Evolutionary conservation across 1,140 invertebrate genomes (phyloP), one percentile per base, ranked within the genome.

Genomic region (Tetramorium simillimum): DNA sequence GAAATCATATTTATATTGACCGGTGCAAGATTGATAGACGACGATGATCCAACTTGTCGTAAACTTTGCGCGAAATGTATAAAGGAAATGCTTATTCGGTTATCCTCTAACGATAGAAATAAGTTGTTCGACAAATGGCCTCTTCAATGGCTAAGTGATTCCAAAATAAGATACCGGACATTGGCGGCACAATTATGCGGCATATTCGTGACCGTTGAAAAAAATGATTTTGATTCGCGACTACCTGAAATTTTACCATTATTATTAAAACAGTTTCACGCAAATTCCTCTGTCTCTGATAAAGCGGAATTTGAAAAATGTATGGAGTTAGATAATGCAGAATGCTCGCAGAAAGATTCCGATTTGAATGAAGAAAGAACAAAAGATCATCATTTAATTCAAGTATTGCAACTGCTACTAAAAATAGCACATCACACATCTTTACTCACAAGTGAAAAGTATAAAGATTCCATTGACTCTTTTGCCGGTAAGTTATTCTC

Each of bases 1-100:
- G 96, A 96, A 6, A 95, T 97, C 2, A 96, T 99, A 63, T 97
- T 98, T 90, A 91, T 98, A 0, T 96, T 97, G 0, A 93, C 99
- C 37, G 96, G 97, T 21, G 96, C 96, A 0, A 94, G 96, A 80
- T 95, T 98, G 88, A 95, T 98, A 1, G 98, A 98, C 92, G 98
- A 98, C 86, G 96, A 96, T 3, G 96, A 97, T 62, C 95, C 97
- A 9, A 94, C 95, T 2, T 98, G 97, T 92, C 95, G 96, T 1
- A 97, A 97, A 88, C 95, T 96, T 12, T 96, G 97, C 33, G 97
- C 97, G 0, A 94, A 95, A n/a, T 97, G 97, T 78, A 95, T 98
- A 14, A 96, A 97, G 87, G 94, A 95, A 21, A 94, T 98, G 91
- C 92, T 98, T 2, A 93, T 91, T 0, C 95, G 96, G 51, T 85